These are phyloP conservation scores for Phania funesta DNA, from an alignment of 2,888 invertebrate genomes.

Conservation along the genomic window DNA sequence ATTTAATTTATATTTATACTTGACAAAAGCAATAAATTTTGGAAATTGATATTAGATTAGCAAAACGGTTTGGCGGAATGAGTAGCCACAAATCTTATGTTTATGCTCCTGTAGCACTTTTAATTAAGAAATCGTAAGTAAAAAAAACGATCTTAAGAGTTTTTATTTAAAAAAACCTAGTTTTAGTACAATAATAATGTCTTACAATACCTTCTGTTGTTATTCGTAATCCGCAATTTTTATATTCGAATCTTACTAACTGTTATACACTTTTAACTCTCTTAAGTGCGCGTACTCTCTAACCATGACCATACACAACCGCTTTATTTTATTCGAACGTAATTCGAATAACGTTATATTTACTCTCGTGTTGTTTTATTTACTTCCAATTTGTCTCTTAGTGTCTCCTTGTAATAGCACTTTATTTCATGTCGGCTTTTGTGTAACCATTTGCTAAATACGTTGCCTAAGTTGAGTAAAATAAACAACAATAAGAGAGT, in stretches of 20 bases:
- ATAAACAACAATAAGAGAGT: slow-evolving; percentile 35
- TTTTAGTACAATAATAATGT: neutral
- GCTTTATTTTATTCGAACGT: slow-evolving; percentile 19
- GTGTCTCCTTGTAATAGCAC: neutral
- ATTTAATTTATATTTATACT: no score
- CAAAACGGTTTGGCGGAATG: no score
- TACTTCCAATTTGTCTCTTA: neutral
- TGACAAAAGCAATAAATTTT: no score
- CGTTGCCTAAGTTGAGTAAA: neutral
- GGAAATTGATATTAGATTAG: no score
- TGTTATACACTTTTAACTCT: slow-evolving; percentile 39
- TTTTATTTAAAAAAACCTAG: no score
- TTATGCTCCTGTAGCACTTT: no score
- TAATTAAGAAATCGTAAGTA: no score
- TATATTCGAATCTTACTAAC: slow-evolving; percentile 7
- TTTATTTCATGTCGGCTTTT: slow-evolving; percentile 31
- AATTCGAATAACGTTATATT: slow-evolving; percentile 30
- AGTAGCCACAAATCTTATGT: no score
- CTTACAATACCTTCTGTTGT: no score
- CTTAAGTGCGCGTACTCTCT: slow-evolving; percentile 5
- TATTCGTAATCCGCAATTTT: neutral
- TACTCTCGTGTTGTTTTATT: neutral
- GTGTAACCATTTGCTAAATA: neutral
- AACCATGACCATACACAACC: slow-evolving; percentile 65
- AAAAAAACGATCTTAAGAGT: no score